Base-by-base conservation (phyloP, 2,797 vertebrate species). In the Meriones psammophilus region DNA sequence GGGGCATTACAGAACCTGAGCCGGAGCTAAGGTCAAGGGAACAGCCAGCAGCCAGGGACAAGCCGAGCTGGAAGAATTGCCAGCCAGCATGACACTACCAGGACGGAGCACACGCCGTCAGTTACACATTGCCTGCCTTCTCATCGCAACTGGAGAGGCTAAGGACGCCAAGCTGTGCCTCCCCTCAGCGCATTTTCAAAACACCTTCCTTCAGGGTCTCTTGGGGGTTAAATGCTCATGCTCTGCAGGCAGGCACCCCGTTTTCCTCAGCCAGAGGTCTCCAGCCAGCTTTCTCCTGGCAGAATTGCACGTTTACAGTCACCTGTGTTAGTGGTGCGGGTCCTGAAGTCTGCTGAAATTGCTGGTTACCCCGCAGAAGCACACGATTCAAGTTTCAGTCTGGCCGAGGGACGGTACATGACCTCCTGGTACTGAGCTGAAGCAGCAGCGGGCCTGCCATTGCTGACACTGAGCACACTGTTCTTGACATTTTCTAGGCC, bases 11-110 rank as follows among this genome's bases (percentile, higher is more conserved):
- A 71, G 86, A 80, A 71, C 91, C 30, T 0, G 39, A 96, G 89
- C 73, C 87, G 60, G 76, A 89, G 46, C 83, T 88, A 77, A 66
- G 91, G 64, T 64, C 64, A 86, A 95, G 95, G 80, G 74, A 96
- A 94, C 83, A 17, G 69, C 64, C 90, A 93, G 68, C 54, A 78
- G 88, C 0, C 0, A 60, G 39, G 81, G 86, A 64, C n/a, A 46
- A 50, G 39, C 2, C 4, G n/a, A 69, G 85, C 56, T 58, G 81
- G 66, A 42, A 5, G 46, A 28, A 36, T 26, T 83, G 74, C 69
- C 89, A 74, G 8, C 60, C 13, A 2, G 28, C 56, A 18, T 1
- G n/a, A 33, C 10, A 1, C 22, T 7, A 9, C 14, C 5, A 14
- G 39, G n/a, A 58, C 28, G 64, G 39, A 88, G 78, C 68, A 76